Evolutionary conservation across 2,113 vertebrate genomes (phyloP).

Genomic region (Vireo altiloquus): DNA sequence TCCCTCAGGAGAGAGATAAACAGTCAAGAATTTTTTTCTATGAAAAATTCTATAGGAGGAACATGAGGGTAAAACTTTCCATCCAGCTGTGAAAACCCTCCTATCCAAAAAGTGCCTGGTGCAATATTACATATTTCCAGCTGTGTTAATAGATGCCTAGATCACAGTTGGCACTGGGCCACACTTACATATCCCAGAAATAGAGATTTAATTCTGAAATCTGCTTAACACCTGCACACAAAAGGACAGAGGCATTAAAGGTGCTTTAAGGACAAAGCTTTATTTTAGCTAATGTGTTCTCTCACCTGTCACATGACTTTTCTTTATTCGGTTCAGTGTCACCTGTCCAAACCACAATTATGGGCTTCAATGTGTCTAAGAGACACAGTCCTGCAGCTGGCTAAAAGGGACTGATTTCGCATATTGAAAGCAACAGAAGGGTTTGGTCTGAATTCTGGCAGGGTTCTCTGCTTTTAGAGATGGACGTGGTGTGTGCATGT

Average conservation of each 20-base stretch:
- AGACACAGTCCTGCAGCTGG: neutral
- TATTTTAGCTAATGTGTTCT: neutral
- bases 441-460: neutral
- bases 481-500: too few species aligned
- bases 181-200: neutral
- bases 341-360: neutral
- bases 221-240: constrained; percentile 30
- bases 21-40: neutral
- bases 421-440: neutral
- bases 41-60: neutral
- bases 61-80: neutral
- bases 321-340: constrained; percentile 13
- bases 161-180: neutral
- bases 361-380: neutral
- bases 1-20: neutral
- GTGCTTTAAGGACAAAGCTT: constrained; percentile 20
- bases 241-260: constrained; percentile 17
- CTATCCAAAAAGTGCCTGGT: neutral
- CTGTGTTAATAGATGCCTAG: constrained; percentile 45
- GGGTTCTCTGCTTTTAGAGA: neutral
- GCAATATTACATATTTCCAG: neutral
- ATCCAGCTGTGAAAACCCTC: constrained; percentile 8
- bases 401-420: neutral
- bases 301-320: neutral
- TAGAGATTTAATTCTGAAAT: neutral